Conservation (phyloP, 1,140 invertebrate species). For the Trachelipus rathkii region DNA sequence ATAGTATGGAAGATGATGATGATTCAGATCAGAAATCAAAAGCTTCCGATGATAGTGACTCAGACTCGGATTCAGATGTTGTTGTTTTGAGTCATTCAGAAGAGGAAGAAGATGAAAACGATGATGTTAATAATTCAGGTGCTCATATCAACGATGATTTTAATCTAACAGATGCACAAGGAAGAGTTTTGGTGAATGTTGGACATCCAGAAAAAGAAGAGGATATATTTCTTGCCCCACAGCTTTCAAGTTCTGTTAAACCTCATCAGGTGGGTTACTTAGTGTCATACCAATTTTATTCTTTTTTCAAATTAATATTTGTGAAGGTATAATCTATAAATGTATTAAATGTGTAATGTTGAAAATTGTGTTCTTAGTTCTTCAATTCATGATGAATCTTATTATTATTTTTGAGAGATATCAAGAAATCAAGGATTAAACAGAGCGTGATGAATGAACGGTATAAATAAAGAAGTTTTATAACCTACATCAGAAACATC, state of each 20-base stretch:
- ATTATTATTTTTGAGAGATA: too few relatives aligned
- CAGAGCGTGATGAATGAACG: too few relatives aligned
- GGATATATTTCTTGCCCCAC: slow-evolving; percentile 84
- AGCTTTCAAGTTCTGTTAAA: slow-evolving; percentile 88
- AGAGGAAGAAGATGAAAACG: slow-evolving; percentile 54
- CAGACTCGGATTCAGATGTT: slow-evolving; percentile 38
- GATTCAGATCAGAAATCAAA: slow-evolving; percentile 28
- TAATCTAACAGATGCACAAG: slow-evolving; percentile 85
- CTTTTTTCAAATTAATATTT: too few relatives aligned
- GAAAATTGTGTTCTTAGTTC: not conserved
- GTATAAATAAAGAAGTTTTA: too few relatives aligned
- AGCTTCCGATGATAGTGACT: not conserved
- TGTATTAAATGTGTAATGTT: not conserved
- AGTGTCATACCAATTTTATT: too few relatives aligned
- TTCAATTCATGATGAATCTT: too few relatives aligned
- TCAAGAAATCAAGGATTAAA: too few relatives aligned
- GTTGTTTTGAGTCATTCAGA: slow-evolving; percentile 39
- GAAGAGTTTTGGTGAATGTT: slow-evolving; percentile 90
- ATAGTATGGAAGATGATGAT: slow-evolving; percentile 49
- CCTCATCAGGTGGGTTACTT: slow-evolving; percentile 72
- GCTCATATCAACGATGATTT: slow-evolving; percentile 61
- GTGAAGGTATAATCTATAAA: too few relatives aligned
- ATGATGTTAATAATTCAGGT: slow-evolving; percentile 64
- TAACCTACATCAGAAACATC: too few relatives aligned
- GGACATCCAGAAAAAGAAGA: slow-evolving; percentile 89